Base-by-base conservation (phyloP, 2,113 vertebrate genomes). In the Odontophorus gujanensis region DNA sequence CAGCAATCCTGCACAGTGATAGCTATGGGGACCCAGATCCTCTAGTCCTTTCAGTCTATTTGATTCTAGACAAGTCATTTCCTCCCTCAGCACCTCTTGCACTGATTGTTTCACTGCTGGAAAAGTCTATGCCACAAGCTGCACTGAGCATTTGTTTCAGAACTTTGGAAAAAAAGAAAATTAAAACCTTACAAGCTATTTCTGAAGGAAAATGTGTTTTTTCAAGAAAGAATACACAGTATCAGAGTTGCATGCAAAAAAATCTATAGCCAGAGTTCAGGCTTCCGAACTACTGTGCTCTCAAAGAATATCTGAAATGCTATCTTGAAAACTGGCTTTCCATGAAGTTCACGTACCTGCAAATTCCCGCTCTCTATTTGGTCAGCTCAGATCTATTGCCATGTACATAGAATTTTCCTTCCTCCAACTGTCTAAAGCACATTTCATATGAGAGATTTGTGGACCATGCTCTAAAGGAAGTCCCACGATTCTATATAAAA, bases 401-500 rank as follows among this genome's bases (percentile, higher is more conserved):
- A 55, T 66, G 93, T 48, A 78, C 18, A 66, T 26, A 66, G 66
- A 73, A 42, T 87, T 89, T 84, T 87, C n/a, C 77, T 92, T 83
- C 67, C 45, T 84, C 74, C 36, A 51, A 85, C 89, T 81, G 78
- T 87, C 90, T 92, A 73, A 92, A 89, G 81, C 69, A 90, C 1
- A 6, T 92, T 93, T 84, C 66, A 66, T 78, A 65, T 42, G 53
- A 87, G 81, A 95, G 86, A 95, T 93, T 93, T 92, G 81, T 90
- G 78, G 86, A 42, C 48, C 67, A 66, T 0, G 3, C 62, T 89
- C 62, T 73, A 75, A 93, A 91, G 81, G 77, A 90, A 92, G 71
- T 90, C 91, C 26, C 91, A 85, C 1, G 17, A 96, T 88, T 95
- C 93, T 85, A 81, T 95, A 97, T 94, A 95, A 97, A 97, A 95